Evolutionary conservation across 2,888 invertebrate species (phyloP).

Genomic region (Xestia xanthographa): DNA sequence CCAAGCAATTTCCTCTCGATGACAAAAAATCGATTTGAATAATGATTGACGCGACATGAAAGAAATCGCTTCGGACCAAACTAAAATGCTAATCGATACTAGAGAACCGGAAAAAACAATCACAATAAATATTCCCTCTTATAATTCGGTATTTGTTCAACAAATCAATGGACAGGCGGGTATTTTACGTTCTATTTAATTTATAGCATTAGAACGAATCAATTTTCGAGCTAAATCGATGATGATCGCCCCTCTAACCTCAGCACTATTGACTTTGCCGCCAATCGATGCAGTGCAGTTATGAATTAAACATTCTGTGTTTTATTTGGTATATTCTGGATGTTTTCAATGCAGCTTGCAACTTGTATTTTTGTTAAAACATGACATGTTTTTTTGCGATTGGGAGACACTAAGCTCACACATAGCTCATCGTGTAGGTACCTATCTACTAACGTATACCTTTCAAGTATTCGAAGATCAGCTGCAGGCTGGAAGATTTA

Average conservation of each 20-base stretch:
- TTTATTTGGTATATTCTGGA: not conserved
- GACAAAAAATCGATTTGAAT: slow-evolving; percentile 62
- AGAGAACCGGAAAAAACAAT: slow-evolving; percentile 41
- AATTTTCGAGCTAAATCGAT: slow-evolving; percentile 52
- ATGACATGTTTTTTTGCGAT: not conserved
- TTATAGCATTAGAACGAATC: slow-evolving; percentile 49
- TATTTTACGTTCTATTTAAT: slow-evolving; percentile 61
- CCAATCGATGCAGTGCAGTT: slow-evolving; percentile 19
- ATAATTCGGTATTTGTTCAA: slow-evolving; percentile 50
- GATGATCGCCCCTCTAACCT: slow-evolving; percentile 52
- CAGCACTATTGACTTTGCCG: slow-evolving; percentile 46
- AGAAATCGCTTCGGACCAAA: slow-evolving; percentile 41
- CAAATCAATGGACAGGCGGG: slow-evolving; percentile 33
- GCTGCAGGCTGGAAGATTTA: slow-evolving; percentile 12
- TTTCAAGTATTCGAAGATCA: slow-evolving; percentile 9
- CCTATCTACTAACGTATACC: slow-evolving; percentile 1
- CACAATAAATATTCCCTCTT: slow-evolving; percentile 7
- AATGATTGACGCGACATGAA: slow-evolving; percentile 52
- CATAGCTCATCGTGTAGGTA: not conserved
- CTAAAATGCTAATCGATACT: slow-evolving; percentile 53
- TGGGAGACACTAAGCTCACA: not conserved
- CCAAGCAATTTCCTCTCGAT: slow-evolving; percentile 49
- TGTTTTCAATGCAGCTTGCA: slow-evolving; percentile 1
- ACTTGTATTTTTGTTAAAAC: not conserved
- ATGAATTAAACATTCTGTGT: slow-evolving; percentile 19